Evolutionary conservation across 2,113 vertebrate species (phyloP).

Genomic region (Isurus oxyrinchus): DNA sequence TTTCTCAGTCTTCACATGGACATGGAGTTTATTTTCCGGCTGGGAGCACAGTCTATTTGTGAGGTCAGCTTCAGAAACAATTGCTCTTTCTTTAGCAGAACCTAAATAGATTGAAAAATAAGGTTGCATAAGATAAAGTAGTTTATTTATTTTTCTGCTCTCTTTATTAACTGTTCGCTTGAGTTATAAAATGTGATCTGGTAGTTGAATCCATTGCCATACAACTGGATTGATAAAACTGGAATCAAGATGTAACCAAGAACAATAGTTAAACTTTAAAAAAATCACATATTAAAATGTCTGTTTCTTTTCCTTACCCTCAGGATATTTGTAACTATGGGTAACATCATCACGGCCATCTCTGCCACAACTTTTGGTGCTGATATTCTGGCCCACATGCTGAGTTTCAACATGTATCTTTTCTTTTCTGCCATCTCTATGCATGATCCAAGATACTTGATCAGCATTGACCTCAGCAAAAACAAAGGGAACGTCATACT

Average conservation of each 20-base stretch:
- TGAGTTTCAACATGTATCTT: slow-evolving; percentile 47
- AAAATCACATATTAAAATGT: not conserved
- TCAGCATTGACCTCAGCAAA: slow-evolving; percentile 91
- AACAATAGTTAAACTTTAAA: not conserved
- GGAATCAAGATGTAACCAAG: not conserved
- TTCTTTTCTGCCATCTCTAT: slow-evolving; percentile 53
- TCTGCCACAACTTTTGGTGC: slow-evolving; percentile 78
- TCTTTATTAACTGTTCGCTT: not conserved
- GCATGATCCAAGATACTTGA: slow-evolving; percentile 60
- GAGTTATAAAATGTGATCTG: not conserved
- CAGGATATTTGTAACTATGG: slow-evolving; percentile 81
- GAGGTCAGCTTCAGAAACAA: slow-evolving; percentile 67
- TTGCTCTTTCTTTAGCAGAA: slow-evolving; percentile 68
- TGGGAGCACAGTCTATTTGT: slow-evolving; percentile 55
- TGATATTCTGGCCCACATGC: slow-evolving; percentile 74
- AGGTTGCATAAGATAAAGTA: not conserved
- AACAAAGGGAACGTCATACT: slow-evolving; percentile 77
- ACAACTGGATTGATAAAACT: not conserved
- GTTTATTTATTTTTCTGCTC: not conserved
- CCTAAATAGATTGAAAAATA: slow-evolving; percentile 52
- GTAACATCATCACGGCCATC: slow-evolving; percentile 85
- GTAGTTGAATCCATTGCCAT: not conserved
- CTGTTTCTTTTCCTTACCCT: slow-evolving; percentile 61
- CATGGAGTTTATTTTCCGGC: slow-evolving; percentile 53
- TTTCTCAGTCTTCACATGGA: slow-evolving; percentile 63